Evolutionary conservation across 2,888 invertebrate species (phyloP).

Genomic region (Strigamia crassipes): DNA sequence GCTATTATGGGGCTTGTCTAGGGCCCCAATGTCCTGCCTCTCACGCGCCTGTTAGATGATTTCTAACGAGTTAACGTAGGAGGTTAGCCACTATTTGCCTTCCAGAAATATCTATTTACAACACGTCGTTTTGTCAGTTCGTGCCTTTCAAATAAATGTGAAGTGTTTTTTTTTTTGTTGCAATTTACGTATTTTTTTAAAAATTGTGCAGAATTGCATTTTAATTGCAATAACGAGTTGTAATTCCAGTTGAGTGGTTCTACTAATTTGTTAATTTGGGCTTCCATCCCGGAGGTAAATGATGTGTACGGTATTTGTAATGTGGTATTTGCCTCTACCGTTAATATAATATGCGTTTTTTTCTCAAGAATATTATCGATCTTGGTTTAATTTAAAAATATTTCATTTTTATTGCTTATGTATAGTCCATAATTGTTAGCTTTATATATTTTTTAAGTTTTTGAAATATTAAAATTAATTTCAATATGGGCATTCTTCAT

Average conservation of each 20-base stretch:
- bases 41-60: slow-evolving; percentile 10
- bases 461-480: not conserved
- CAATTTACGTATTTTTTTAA: not conserved
- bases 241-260: not conserved
- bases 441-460: not conserved
- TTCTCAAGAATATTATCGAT: not conserved
- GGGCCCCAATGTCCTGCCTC: slow-evolving; percentile 10
- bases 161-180: not conserved
- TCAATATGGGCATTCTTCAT: not conserved
- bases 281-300: not conserved
- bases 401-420: slow-evolving; percentile 18
- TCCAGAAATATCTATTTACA: slow-evolving; percentile 17
- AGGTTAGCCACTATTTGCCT: not conserved
- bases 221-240: not conserved
- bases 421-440: not conserved
- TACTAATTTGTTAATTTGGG: not conserved
- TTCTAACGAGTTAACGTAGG: not conserved
- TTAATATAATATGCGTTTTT: not conserved
- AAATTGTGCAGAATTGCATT: not conserved
- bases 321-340: not conserved
- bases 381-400: not conserved
- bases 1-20: slow-evolving; percentile 25
- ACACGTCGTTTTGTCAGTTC: not conserved
- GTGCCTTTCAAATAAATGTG: not conserved
- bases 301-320: not conserved